Base-by-base conservation (phyloP, 2,888 invertebrate species). In the Dicyrtomina minuta region DNA sequence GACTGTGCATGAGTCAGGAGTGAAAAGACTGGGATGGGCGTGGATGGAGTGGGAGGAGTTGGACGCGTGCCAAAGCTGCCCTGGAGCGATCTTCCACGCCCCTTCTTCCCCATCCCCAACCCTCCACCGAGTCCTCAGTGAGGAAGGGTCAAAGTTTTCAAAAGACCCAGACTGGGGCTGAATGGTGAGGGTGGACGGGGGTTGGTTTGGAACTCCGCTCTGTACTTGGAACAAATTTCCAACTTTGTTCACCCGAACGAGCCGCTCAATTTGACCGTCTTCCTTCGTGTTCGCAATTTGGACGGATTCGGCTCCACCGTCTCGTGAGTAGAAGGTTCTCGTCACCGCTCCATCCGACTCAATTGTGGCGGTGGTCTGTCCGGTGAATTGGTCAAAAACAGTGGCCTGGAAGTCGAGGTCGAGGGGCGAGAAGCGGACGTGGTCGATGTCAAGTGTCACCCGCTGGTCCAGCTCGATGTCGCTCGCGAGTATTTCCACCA, bases 391-490 rank as follows among this genome's bases (percentile, higher is more conserved):
- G 24, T 65, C 41, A 49, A 20, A 65, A 10, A 65, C 61, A 3
- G 8, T 55, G 17, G 55, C 59, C 8, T 27, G 13, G 3, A 68
- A 60, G 13, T 60, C 65, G 6, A 24, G 49, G 13, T 53, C 1
- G 1, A 71, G 27, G 0, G 71, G 71, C 10, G 27, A 1, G 13
- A 71, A 60, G 17, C 71, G 41, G 1, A 68, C 20, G 24, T 71
- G 71, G 22, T 71, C 71, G 0, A 71, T 22, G 15, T 64, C n/a
- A n/a, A n/a, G n/a, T n/a, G n/a, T n/a, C n/a, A n/a, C n/a, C n/a
- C n/a, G n/a, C n/a, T n/a, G n/a, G n/a, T n/a, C n/a, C n/a, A n/a
- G n/a, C n/a, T n/a, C n/a, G n/a, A n/a, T n/a, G n/a, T n/a, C n/a
- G n/a, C n/a, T n/a, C n/a, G n/a, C n/a, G 59, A 1, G 68, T 5